phyloP scores from a whole-genome alignment of 2,113 vertebrate genomes.

The Otis tarda region DNA sequence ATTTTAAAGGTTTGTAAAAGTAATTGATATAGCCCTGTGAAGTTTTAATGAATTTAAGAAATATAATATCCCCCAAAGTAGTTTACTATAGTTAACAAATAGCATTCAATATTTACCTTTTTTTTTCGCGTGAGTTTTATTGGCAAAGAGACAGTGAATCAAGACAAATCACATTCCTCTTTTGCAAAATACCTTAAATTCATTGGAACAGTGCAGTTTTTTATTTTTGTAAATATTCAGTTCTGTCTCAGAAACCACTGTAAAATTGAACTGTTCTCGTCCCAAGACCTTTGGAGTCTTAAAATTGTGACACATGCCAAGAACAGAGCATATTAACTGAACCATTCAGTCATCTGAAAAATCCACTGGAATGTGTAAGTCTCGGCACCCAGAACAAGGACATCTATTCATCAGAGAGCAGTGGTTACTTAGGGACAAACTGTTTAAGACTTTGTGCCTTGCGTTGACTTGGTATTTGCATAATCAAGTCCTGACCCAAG shows the following conservation, averaged over 20 bases:
- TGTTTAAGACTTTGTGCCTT: conserved; percentile 16
- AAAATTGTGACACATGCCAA: not conserved
- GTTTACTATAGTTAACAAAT: not conserved
- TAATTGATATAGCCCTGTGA: not conserved
- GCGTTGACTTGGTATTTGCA: not conserved
- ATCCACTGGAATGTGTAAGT: conserved; percentile 25
- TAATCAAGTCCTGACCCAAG: not conserved
- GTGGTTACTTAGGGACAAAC: not conserved
- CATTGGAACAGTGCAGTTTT: not conserved
- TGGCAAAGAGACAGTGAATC: not conserved
- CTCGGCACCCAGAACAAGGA: conserved; percentile 16
- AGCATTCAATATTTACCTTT: not conserved
- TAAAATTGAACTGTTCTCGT: not conserved
- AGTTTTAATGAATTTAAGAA: conserved; percentile 5
- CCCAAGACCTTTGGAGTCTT: not conserved
- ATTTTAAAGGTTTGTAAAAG: conserved; percentile 3
- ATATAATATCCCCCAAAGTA: not conserved
- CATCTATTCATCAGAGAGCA: not conserved
- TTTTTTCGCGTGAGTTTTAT: not conserved
- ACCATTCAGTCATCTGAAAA: conserved; percentile 38
- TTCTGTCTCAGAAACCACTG: not conserved
- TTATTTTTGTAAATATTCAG: not conserved
- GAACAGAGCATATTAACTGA: not conserved
- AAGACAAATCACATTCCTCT: not conserved
- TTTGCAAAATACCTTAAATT: not conserved